Evolutionary conservation across 2,888 invertebrate genomes (phyloP), one percentile per base, ranked within the genome.

Genomic region (Subacronicta megacephala): DNA sequence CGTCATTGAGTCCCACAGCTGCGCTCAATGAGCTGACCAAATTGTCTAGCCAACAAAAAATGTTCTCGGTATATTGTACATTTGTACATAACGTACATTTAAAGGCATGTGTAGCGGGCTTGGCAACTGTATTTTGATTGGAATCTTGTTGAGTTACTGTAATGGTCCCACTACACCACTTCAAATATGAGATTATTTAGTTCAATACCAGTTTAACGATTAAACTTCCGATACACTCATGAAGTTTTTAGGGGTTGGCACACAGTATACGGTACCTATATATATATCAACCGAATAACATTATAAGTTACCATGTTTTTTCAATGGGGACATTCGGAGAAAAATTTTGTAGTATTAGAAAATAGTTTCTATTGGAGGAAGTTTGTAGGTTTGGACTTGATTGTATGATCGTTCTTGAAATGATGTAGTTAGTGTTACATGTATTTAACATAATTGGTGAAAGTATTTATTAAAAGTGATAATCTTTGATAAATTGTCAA

Each of bases 111-210:
- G 23, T 23, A 23, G 15, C 13, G 16, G 15, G 20, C 18, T 18
- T 20, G 66, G 29, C 33, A 13, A 23, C 46, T 42, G 12, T n/a
- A 13, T 13, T 36, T 13, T 41, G 67, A 45, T 45, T 26, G 36
- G 20, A 12, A 50, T 42, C 45, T 67, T 37, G 16, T 13, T 45
- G 44, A 50, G 23, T 26, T 29, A 59, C 62, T 44, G 33, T 45
- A 62, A 50, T 41, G 33, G 36, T 36, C 7, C 40, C 23, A 23
- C 40, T 40, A 7, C 3, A 35, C 29, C 43, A 49, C 67, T 44
- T 36, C 40, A 49, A 43, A 67, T 45, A 37, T 46, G 17, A 20
- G 20, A 41, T 16, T 46, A 51, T 62, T 61, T 46, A 29, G 37
- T 51, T 50, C 29, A 50, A 37, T 45, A 59, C n/a, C 15, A 38